Conservation (phyloP, 2,888 invertebrate genomes). For the Cheilosia pagana region DNA sequence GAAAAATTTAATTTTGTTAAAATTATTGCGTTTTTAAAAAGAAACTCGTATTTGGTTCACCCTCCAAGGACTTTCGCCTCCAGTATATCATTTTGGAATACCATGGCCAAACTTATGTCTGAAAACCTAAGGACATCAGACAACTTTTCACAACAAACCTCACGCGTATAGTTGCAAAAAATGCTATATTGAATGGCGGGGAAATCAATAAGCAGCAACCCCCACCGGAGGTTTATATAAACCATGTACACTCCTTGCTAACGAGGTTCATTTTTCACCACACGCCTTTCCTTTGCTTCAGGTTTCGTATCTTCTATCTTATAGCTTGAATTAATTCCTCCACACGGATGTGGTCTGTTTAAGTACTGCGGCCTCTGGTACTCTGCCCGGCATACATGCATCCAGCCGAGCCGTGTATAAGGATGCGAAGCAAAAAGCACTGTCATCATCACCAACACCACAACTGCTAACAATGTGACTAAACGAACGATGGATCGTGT, state of each 20-base stretch:
- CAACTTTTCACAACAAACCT: too few relatives aligned
- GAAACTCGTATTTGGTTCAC: too few relatives aligned
- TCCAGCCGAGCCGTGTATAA: not conserved
- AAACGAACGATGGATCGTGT: conserved; percentile 54
- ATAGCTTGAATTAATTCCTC: conserved; percentile 27
- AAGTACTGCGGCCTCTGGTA: not conserved
- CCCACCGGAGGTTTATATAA: too few relatives aligned
- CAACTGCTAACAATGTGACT: conserved; percentile 51
- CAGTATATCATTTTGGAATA: too few relatives aligned
- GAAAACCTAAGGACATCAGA: too few relatives aligned
- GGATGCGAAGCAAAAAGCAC: conserved; percentile 4
- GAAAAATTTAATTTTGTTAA: too few relatives aligned
- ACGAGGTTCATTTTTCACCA: not conserved
- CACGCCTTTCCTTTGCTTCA: not conserved
- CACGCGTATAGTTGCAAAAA: too few relatives aligned
- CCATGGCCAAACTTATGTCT: too few relatives aligned
- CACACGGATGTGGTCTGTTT: conserved; percentile 25
- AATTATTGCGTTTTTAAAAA: too few relatives aligned
- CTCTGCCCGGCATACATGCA: not conserved
- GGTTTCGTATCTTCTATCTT: not conserved
- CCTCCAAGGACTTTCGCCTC: too few relatives aligned
- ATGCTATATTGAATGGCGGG: too few relatives aligned
- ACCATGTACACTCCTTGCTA: not conserved
- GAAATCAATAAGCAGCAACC: too few relatives aligned
- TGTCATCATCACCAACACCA: conserved; percentile 1